Evolutionary conservation across 1,140 invertebrate species (phyloP).

Genomic region (Brachionus paranguensis): DNA sequence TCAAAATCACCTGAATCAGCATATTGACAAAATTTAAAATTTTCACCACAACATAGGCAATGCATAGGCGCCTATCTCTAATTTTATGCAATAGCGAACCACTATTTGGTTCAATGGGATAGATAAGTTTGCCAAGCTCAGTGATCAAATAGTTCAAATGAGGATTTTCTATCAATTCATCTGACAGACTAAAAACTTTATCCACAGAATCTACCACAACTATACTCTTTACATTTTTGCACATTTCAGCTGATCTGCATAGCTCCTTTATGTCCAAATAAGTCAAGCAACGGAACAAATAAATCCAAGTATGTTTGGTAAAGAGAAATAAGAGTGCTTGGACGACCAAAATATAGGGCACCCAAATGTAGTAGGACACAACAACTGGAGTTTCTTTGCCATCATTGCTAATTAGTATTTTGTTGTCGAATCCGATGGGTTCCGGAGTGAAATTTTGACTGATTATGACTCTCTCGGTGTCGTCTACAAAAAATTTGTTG

Average conservation of each 20-base stretch:
- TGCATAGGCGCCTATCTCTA: not conserved
- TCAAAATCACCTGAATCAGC: not conserved
- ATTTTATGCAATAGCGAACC: not conserved
- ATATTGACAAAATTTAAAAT: not conserved
- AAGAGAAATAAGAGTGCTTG: not conserved
- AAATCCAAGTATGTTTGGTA: not conserved
- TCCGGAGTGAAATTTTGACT: slow-evolving; percentile 7
- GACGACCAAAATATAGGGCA: slow-evolving; percentile 19
- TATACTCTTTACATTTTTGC: not conserved
- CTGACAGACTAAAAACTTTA: not conserved
- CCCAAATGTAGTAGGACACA: slow-evolving; percentile 24
- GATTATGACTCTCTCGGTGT: not conserved
- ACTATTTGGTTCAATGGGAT: not conserved
- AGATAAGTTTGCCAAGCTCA: not conserved
- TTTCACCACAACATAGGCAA: not conserved
- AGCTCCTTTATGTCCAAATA: slow-evolving; percentile 17
- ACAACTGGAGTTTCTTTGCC: not conserved
- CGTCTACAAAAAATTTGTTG: slow-evolving; percentile 21
- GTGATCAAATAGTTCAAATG: slow-evolving; percentile 23
- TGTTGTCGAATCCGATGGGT: not conserved
- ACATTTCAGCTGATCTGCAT: not conserved
- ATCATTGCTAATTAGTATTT: not conserved
- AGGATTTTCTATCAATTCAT: not conserved
- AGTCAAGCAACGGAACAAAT: not conserved
- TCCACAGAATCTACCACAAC: not conserved